Evolutionary conservation across 2,888 invertebrate species (phyloP), one percentile per base, ranked within the genome.

Genomic region (Metacarcinus magister): DNA sequence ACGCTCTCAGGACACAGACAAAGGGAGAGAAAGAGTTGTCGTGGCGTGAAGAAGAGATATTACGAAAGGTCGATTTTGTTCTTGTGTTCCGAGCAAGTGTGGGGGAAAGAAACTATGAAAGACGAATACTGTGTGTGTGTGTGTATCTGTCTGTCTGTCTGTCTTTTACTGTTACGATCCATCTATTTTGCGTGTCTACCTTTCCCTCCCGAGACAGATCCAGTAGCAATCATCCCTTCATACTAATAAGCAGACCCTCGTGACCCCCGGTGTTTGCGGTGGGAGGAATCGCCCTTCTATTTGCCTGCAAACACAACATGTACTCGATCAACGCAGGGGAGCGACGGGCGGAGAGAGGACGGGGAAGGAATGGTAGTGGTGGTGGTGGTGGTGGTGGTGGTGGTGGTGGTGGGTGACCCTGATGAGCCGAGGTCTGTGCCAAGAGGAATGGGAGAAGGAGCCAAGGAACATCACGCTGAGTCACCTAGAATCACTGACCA

Each of bases 401-500:
- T 67, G 67, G 67, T n/a, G 5, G n/a, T 23, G n/a, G 5, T 67
- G 23, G 67, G 67, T 67, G 67, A 67, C n/a, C 54, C 82, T 28
- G 82, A 82, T 82, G 82, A 28, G 82, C 28, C 2, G 82, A 82
- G 82, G 82, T 32, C 82, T 82, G 82, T 82, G 82, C 82, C 82
- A 82, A 82, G 82, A 82, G 82, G 32, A 32, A 32, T 32, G 82
- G 82, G 82, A 32, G 82, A 32, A 13, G 82, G 82, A 82, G 32
- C 82, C 32, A 32, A 82, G 82, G 28, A 82, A 82, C 82, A 82
- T 82, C 82, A 82, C 82, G 82, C 82, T 82, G 82, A 82, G 32
- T 82, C 82, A 82, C 82, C 82, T 19, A 32, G 82, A 82, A 82
- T 82, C 82, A 82, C 82, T 82, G 82, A 82, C 82, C 82, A 82